phyloP scores from a whole-genome alignment of 1,140 invertebrate genomes.

The Choristoneura fumiferana region DNA sequence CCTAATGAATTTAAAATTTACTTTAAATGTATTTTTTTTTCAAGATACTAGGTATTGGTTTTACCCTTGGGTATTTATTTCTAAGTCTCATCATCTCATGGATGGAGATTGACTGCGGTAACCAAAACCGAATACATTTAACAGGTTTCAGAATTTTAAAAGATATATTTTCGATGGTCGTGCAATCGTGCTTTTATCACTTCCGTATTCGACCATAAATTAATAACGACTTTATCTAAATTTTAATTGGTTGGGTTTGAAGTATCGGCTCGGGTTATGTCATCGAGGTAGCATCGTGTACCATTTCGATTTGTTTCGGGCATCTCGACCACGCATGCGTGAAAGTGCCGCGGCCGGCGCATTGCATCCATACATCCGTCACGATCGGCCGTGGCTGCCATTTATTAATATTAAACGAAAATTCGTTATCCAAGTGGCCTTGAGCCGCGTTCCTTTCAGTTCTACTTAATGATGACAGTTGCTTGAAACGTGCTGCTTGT shows the following conservation, averaged over 20 bases:
- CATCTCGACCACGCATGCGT: constrained; percentile 36
- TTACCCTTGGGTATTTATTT: constrained; percentile 4
- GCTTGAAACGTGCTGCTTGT: constrained; percentile 62
- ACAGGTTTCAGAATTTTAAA: background rate
- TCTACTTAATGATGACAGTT: constrained; percentile 74
- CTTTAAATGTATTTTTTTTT: too few relatives aligned
- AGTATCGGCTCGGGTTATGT: constrained; percentile 35
- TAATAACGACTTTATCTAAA: constrained; percentile 8
- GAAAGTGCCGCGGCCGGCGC: constrained; percentile 48
- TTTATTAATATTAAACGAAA: constrained; percentile 77
- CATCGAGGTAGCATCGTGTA: constrained; percentile 37
- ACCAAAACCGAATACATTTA: background rate
- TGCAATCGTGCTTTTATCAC: constrained; percentile 9
- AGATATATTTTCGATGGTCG: constrained; percentile 5
- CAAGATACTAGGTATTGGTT: background rate
- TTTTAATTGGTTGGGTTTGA: background rate
- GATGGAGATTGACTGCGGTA: constrained; percentile 6
- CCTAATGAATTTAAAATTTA: too few relatives aligned
- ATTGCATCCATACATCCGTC: constrained; percentile 61
- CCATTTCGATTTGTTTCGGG: constrained; percentile 43
- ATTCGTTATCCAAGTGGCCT: constrained; percentile 75
- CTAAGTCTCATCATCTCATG: background rate
- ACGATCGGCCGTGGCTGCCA: constrained; percentile 66
- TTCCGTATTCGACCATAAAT: constrained; percentile 5
- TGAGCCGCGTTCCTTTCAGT: constrained; percentile 71